These are phyloP conservation scores for Antennarius maculatus DNA, from an alignment of 2,797 vertebrate genomes.

Conservation along the genomic window DNA sequence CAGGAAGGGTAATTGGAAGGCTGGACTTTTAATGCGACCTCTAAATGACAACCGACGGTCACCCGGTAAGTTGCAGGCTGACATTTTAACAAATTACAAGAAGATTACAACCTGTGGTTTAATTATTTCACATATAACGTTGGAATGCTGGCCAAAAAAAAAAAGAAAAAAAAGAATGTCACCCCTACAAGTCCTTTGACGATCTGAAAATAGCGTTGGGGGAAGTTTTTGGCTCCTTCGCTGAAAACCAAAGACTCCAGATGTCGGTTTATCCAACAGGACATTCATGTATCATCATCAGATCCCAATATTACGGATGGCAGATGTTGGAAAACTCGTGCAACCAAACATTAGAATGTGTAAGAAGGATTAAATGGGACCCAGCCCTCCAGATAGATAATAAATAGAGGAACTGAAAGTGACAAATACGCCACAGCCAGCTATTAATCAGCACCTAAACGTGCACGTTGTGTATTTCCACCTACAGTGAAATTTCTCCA, in stretches of 20 bases:
- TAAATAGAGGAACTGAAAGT: not conserved
- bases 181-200: not conserved
- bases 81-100: constrained; percentile 59
- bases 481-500: constrained; percentile 11
- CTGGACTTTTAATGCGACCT: constrained; percentile 54
- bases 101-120: constrained; percentile 35
- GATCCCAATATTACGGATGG: no score
- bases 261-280: no score
- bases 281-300: no score
- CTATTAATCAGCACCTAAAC: not conserved
- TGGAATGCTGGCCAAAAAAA: constrained; percentile 17
- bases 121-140: constrained; percentile 46
- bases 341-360: no score
- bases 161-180: constrained; percentile 9
- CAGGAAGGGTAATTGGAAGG: constrained; percentile 54
- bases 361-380: no score
- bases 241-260: not conserved
- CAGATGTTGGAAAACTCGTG: no score
- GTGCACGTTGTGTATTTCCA: constrained; percentile 1
- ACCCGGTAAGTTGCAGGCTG: constrained; percentile 38
- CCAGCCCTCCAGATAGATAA: not conserved
- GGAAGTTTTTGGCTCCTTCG: not conserved
- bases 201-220: constrained; percentile 6
- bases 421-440: not conserved
- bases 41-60: constrained; percentile 59